These are phyloP conservation scores for Pavo muticus DNA, from an alignment of 2,113 vertebrate genomes.

Conservation along the genomic window DNA sequence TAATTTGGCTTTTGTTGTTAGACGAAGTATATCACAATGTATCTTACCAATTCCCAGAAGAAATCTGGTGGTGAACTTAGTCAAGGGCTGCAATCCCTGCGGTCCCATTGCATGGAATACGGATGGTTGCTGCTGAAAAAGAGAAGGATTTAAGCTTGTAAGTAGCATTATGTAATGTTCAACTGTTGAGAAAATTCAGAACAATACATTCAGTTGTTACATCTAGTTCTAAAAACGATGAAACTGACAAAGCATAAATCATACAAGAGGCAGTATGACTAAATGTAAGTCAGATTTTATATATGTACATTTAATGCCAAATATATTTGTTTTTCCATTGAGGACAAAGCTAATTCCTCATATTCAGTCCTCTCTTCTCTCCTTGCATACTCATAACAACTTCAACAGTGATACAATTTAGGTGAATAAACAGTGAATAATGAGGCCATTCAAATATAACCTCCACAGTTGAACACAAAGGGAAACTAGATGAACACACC, in stretches of 20 bases:
- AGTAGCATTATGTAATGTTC: neutral
- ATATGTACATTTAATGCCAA: neutral
- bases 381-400: neutral
- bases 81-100: neutral
- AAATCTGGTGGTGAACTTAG: neutral
- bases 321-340: neutral
- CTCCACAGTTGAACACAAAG: neutral
- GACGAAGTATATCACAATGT: neutral
- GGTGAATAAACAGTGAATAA: neutral
- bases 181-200: neutral
- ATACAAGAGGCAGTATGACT: neutral
- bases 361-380: neutral
- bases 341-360: neutral
- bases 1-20: neutral
- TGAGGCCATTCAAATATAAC: neutral
- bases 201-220: neutral
- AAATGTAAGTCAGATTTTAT: neutral
- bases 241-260: neutral
- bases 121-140: neutral
- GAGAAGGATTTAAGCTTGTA: neutral
- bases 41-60: neutral
- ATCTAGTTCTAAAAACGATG: neutral
- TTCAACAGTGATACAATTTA: neutral
- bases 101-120: rapidly evolving
- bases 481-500: rapidly evolving